Evolutionary conservation across 2,888 invertebrate genomes (phyloP), one percentile per base, ranked within the genome.

Genomic region (Sisyra nigra): DNA sequence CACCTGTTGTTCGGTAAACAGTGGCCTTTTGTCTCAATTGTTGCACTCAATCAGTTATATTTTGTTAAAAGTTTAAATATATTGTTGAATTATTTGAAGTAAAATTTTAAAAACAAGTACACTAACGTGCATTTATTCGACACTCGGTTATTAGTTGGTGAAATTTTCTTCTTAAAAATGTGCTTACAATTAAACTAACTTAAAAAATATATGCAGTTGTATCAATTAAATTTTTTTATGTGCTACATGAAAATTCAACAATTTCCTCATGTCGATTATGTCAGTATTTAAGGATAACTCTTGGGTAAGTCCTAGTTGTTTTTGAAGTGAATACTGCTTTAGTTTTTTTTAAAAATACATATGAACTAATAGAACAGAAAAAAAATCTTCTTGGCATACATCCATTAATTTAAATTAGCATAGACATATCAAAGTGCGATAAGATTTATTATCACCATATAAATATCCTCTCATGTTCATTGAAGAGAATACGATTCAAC

Each of bases 201-300:
- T 24, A 7, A 7, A 24, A 24, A 24, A 24, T 24, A 7, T 24
- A 5, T 24, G 3, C 7, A 24, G 7, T 24, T 24, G 24, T 5
- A 24, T 24, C 7, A 24, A 24, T 24, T 24, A 7, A 24, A 5
- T 5, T 24, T 5, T 24, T 24, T 24, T 24, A 5, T 24, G 24
- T 24, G 24, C 9, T 7, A 4, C 13, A 38, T 3, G 14, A 18
- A 18, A 15, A 18, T 8, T 30, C 18, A 40, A 19, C 18, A 29
- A 7, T 24, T 24, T 24, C 24, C 24, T 24, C 14, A 40, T 30
- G 18, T 17, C 40, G 30, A 30, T 40, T 10, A 70, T 69, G 56
- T 68, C 71, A 42, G 65, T 68, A 44, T 72, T 71, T 54, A 72
- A 72, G 53, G 72, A 72, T 53, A 72, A 71, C 49, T 71, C 68